Conservation (phyloP, 2,797 vertebrate species). For the Pipistrellus nathusii region DNA sequence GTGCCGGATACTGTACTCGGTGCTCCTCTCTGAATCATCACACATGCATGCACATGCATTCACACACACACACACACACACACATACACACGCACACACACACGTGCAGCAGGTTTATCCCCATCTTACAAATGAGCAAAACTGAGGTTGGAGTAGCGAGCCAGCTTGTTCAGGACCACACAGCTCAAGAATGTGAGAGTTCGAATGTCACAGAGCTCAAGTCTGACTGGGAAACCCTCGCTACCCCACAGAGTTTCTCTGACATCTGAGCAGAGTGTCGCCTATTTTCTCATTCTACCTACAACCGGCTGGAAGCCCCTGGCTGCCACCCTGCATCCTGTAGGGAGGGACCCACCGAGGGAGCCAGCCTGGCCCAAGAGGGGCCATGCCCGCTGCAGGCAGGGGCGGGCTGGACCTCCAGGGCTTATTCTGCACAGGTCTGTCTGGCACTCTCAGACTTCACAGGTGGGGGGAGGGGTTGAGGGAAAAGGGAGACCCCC, state of each 20-base stretch:
- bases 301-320: not conserved
- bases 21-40: not conserved
- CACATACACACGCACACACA: rapidly evolving
- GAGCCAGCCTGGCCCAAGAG: rapidly evolving
- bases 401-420: not conserved
- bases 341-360: rapidly evolving
- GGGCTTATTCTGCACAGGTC: not conserved
- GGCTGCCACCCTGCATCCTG: not conserved
- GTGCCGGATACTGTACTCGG: rapidly evolving
- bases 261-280: not conserved
- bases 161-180: not conserved
- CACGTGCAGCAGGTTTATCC: not conserved
- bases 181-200: not conserved
- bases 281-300: not conserved
- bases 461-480: not conserved
- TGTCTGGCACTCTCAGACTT: not conserved
- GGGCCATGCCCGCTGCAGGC: not conserved
- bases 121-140: not conserved
- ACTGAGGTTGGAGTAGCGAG: not conserved
- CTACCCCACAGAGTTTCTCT: not conserved
- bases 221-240: not conserved
- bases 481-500: no score
- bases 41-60: not conserved
- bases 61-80: not conserved
- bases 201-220: not conserved